Percentiles rank a stretch among this genome's conserved stretches.
Evolutionary conservation across 2,113 vertebrate genomes (phyloP).

Genomic region (Ailurus styani): DNA sequence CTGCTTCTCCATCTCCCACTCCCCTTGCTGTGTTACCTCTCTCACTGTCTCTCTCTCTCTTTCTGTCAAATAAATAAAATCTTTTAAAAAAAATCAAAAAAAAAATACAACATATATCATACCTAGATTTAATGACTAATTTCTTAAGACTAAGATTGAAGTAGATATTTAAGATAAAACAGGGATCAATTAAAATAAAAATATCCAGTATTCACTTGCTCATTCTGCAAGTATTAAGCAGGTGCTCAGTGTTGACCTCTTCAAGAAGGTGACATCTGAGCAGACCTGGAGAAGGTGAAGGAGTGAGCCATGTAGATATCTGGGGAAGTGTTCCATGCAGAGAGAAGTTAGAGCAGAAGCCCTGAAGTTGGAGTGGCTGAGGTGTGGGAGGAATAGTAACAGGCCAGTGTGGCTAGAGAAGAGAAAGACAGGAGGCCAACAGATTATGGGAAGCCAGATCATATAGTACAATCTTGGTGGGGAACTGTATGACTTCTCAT

Average conservation of each 20-base stretch:
- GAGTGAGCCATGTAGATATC: too few species aligned
- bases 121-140: background rate
- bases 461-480: background rate
- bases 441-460: background rate
- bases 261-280: background rate
- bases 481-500: background rate
- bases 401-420: background rate
- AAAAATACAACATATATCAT: background rate
- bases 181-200: background rate
- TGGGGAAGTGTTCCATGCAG: background rate
- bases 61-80: too few species aligned
- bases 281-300: background rate
- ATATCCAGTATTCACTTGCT: background rate
- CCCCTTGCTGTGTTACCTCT: too few species aligned
- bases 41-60: too few species aligned
- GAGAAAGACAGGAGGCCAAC: background rate
- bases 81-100: background rate
- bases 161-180: background rate
- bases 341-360: background rate
- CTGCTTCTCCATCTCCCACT: too few species aligned
- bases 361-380: background rate
- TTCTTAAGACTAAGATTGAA: background rate
- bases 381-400: background rate
- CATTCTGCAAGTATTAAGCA: background rate
- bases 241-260: background rate